phyloP scores from a whole-genome alignment of 2,113 vertebrate genomes.

The Eulemur macaco region DNA sequence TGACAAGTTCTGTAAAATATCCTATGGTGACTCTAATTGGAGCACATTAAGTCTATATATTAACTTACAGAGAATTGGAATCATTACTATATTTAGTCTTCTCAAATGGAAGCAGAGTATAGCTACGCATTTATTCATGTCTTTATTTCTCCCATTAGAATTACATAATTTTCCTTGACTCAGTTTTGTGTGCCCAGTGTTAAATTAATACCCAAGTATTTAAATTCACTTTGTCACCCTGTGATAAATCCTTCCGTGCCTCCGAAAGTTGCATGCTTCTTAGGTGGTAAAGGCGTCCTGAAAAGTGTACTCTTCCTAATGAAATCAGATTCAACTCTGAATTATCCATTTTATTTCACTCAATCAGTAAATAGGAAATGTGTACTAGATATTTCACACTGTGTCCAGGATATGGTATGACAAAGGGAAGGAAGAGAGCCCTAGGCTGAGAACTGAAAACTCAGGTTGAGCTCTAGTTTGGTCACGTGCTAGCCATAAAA shows the following conservation, averaged over 20 bases:
- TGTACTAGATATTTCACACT: background rate
- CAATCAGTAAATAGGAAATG: background rate
- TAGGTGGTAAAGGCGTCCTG: background rate
- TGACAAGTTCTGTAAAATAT: conserved; percentile 43
- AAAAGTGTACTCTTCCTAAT: conserved; percentile 11
- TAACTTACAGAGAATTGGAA: conserved; percentile 29
- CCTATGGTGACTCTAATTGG: background rate
- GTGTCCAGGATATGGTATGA: background rate
- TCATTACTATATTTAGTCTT: conserved; percentile 27
- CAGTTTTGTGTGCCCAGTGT: background rate
- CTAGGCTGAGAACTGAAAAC: background rate
- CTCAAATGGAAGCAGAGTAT: conserved; percentile 19
- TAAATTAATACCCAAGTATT: conserved; percentile 40
- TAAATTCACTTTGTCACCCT: background rate
- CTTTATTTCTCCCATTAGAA: conserved; percentile 46
- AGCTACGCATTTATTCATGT: background rate
- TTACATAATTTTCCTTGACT: conserved; percentile 43
- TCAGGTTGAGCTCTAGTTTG: background rate
- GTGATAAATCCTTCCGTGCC: conserved; percentile 23
- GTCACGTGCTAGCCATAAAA: conserved; percentile 7
- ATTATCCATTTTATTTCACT: conserved; percentile 52
- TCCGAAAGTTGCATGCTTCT: conserved; percentile 31
- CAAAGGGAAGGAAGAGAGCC: background rate
- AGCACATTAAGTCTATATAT: conserved; percentile 11
- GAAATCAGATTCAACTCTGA: conserved; percentile 20